Evolutionary conservation across 2,888 invertebrate genomes (phyloP).

Genomic region (Cacoxenus indagator): DNA sequence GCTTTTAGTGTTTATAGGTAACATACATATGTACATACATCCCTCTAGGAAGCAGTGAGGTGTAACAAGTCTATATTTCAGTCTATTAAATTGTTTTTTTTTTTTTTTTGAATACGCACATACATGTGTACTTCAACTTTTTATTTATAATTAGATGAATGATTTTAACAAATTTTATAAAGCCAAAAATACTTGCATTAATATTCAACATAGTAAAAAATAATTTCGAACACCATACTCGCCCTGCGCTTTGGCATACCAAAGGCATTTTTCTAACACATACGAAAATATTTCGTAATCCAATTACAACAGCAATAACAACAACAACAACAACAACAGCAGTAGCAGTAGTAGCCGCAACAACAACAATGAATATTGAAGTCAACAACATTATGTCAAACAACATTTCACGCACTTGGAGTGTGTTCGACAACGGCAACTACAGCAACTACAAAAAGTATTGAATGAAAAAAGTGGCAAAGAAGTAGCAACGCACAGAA

Average conservation of each 20-base stretch:
- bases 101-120: no score
- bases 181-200: no score
- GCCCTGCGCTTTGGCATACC: neutral
- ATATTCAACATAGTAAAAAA: neutral
- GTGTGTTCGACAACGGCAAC: constrained; percentile 3
- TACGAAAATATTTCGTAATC: constrained; percentile 18
- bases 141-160: no score
- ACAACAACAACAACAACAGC: neutral
- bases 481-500: constrained; percentile 7
- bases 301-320: constrained; percentile 4
- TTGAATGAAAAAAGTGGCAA: neutral
- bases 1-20: no score
- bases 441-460: neutral
- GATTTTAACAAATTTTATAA: no score
- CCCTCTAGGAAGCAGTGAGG: no score
- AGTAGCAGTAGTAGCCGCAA: neutral
- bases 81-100: no score
- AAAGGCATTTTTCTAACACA: neutral
- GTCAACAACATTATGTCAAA: constrained; percentile 19
- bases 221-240: neutral
- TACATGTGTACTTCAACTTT: no score
- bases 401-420: constrained; percentile 21
- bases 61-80: no score
- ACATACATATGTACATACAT: no score
- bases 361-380: constrained; percentile 1